These are phyloP conservation scores for Sympetrum striolatum DNA, from an alignment of 2,888 invertebrate genomes.

Conservation along the genomic window DNA sequence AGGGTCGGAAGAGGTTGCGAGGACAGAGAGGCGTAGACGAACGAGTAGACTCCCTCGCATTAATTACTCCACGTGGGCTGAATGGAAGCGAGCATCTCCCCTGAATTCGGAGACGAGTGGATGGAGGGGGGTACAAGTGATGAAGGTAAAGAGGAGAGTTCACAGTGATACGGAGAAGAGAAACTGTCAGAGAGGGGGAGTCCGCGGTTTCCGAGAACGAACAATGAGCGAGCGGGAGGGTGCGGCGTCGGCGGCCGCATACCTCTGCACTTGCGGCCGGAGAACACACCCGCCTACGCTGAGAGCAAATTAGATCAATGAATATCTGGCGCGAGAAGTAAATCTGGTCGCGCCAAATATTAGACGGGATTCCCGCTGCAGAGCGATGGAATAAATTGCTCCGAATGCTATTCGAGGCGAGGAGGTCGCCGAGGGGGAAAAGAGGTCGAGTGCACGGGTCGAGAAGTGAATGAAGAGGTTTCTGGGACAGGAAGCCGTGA, in stretches of 20 bases:
- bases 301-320: not conserved
- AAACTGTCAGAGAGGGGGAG: not conserved
- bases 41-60: too few relatives aligned
- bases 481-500: too few relatives aligned
- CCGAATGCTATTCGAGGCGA: not conserved
- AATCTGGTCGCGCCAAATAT: not conserved
- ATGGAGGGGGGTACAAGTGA: not conserved
- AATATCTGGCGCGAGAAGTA: not conserved
- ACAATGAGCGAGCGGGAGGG: not conserved
- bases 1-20: not conserved
- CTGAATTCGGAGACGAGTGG: not conserved
- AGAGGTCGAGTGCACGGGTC: not conserved
- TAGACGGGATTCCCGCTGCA: not conserved
- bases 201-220: not conserved
- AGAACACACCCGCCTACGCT: not conserved
- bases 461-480: too few relatives aligned
- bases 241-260: not conserved
- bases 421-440: not conserved
- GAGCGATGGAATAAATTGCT: not conserved
- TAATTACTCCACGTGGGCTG: too few relatives aligned
- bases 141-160: not conserved
- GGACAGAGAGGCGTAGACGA: too few relatives aligned
- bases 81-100: too few relatives aligned
- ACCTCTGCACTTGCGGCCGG: not conserved
- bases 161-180: not conserved